Base-by-base conservation (phyloP, 2,797 vertebrate genomes). In the Arnoldichthys spilopterus region DNA sequence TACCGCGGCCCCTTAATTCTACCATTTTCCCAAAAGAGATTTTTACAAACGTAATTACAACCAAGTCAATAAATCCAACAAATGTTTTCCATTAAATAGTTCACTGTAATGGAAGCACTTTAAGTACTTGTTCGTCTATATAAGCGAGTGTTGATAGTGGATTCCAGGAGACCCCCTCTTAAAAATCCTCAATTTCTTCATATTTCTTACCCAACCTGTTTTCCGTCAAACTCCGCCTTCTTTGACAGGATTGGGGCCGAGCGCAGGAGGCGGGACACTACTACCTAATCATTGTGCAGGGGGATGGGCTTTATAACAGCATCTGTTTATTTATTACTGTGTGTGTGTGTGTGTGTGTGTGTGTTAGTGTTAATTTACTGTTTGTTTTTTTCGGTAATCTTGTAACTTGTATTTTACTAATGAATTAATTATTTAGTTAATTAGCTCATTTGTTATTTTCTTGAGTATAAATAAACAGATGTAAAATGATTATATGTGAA, bases 151-250 rank as follows among this genome's bases (percentile, higher is more conserved):
- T 30, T 4, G 37, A 59, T 58, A 26, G 76, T 70, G 70, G 71
- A 78, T 82, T 82, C 75, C 76, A 56, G 80, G 75, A 81, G 79
- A 81, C 74, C 80, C 80, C 80, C 5, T 4, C 7, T 18, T 43
- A 20, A 70, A 68, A 49, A 63, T 76, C 82, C 84, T 68, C 74
- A 70, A 71, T 49, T 47, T 53, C 81, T 73, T 74, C 68, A 13
- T 26, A 26, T 26, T 54, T 51, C n/a, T 24, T 7, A 20, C 51
- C 6, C n/a, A n/a, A n/a, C n/a, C 20, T 6, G 20, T 54, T 26
- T 56, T 56, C 22, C 9, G 22, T 13, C 9, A 11, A 56, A 26
- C 24, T 26, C 54, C 22, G 24, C 54, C 54, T 4, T 2, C 54
- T n/a, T 2, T 4, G 7, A 3, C 22, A 56, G 22, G 22, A 56